Evolutionary conservation across 2,113 vertebrate species (phyloP), one percentile per base, ranked within the genome.

Genomic region (Genyomyrus donnyi): DNA sequence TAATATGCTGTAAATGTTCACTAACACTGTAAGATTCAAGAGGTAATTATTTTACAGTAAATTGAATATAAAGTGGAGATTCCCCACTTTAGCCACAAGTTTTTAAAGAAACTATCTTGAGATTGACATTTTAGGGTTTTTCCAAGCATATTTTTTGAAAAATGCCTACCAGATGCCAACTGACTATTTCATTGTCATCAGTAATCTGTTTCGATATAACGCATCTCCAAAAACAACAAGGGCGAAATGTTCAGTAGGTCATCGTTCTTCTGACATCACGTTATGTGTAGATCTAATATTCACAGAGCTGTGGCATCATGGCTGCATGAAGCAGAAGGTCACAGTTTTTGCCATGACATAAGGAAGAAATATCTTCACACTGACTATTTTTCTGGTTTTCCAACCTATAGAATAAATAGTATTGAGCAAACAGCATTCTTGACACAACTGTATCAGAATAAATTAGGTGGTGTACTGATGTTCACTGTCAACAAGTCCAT

Each of bases 401-500:
- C 3, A 90, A 94, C 90, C 88, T 27, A 87, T 93, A 35, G 89
- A 88, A 90, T 88, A 85, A 88, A 90, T 88, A 66, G 86, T 58
- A 91, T 84, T 83, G 10, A 35, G 88, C 87, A 86, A 88, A 91
- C 86, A 91, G 89, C 89, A 85, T 58, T 56, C 27, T 53, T 66
- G 80, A 62, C 86, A 77, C 87, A 89, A 85, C 11, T 13, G 74
- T 39, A 46, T 13, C 53, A 89, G 8, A 91, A 87, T n/a, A 90
- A 58, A 89, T 87, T 52, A 45, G 90, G 80, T 87, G 48, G 50
- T 11, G 45, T 66, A 9, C 77, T 48, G 21, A 85, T 84, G 52
- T 87, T 5, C 35, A 66, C 24, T 77, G 90, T 89, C 80, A 58
- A 90, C 74, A 45, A 87, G 21, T 88, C 53, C 66, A 90, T 84